These are phyloP conservation scores for Iguana delicatissima DNA, from an alignment of 2,797 vertebrate genomes.

Conservation along the genomic window DNA sequence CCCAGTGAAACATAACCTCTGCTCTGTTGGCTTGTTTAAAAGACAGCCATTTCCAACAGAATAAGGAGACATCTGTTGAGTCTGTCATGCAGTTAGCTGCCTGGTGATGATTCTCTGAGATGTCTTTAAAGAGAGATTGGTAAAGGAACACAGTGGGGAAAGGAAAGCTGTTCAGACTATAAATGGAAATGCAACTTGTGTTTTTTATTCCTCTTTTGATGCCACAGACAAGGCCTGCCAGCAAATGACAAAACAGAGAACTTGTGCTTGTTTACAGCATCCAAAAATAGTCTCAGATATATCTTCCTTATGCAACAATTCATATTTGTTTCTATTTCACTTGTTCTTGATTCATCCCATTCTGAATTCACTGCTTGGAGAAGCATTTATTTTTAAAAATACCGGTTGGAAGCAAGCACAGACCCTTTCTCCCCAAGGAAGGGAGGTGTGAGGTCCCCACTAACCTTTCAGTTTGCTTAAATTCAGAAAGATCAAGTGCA, in stretches of 20 bases:
- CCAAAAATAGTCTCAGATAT: fast-evolving
- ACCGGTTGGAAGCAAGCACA: background rate
- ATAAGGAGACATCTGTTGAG: background rate
- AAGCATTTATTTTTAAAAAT: slow-evolving; percentile 16
- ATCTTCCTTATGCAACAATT: slow-evolving; percentile 25
- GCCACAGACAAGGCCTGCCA: background rate
- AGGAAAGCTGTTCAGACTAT: background rate
- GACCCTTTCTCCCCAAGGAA: fast-evolving
- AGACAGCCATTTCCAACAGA: background rate
- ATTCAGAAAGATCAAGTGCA: background rate
- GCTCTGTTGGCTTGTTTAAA: too few relatives aligned
- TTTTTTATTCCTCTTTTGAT: background rate
- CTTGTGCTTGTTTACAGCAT: background rate
- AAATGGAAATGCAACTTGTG: background rate
- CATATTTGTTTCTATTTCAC: slow-evolving; percentile 13
- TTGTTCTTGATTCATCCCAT: background rate
- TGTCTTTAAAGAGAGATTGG: background rate
- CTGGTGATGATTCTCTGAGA: background rate
- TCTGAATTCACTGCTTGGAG: fast-evolving
- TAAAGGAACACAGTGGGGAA: background rate
- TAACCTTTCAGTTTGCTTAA: slow-evolving; percentile 41
- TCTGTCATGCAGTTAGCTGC: background rate
- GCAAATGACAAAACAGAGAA: background rate
- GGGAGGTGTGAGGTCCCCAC: background rate
- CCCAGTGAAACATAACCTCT: background rate